Base-by-base conservation (phyloP, 2,113 vertebrate genomes). In the Cariama cristata region DNA sequence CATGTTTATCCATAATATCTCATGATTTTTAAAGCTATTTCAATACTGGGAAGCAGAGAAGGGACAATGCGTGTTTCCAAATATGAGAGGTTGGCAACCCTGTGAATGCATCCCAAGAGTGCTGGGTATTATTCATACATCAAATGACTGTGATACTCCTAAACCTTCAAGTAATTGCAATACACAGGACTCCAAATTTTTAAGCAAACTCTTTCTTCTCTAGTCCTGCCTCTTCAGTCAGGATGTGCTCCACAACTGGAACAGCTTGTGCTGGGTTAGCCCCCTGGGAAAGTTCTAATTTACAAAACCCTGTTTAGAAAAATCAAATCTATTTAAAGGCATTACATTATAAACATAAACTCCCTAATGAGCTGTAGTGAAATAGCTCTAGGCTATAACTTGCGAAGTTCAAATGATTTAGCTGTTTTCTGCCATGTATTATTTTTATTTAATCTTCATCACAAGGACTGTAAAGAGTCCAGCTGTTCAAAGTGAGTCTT, bases 281-380 rank as follows among this genome's bases (percentile, higher is more conserved):
- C 98, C 95, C 96, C 73, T 98, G 98, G 97, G 97, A 98, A 98
- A 97, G 89, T 95, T 98, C 94, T 98, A 97, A 98, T 98, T 98
- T 98, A 98, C 96, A 98, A 98, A 98, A 97, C 91, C 85, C 79
- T 97, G 97, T 97, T 97, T 98, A 98, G 83, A 98, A 98, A 97
- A 98, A 98, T 96, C 95, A 97, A 94, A 98, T 98, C 97, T 98
- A 97, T 98, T 98, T 98, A 98, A 98, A 98, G 97, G 96, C 97
- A 98, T 97, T 97, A 96, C 92, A 97, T 98, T 98, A 98, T 98
- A 98, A 98, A 98, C 97, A 97, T 98, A 98, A 98, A 98, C 97
- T 98, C 97, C 95, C 97, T 98, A 98, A 98, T 98, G 98, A 98
- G 97, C 97, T 97, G 91, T 97, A 98, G 96, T 96, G 93, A 98